phyloP scores from a whole-genome alignment of 2,113 vertebrate genomes.

The Holacanthus passer region DNA sequence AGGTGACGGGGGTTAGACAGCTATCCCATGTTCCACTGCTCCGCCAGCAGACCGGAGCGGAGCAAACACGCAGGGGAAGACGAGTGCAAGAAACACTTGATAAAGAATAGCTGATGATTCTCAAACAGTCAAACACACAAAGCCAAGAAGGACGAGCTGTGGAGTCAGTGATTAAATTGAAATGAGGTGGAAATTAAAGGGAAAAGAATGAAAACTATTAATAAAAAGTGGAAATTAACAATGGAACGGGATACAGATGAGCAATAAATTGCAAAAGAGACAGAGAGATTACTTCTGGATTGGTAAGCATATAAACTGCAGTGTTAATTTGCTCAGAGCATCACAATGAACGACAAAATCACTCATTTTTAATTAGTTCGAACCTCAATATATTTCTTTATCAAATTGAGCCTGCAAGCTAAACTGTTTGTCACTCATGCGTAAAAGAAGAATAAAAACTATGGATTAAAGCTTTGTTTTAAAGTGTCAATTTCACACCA shows the following conservation, averaged over 20 bases:
- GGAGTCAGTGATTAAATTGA: conserved; percentile 10
- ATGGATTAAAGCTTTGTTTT: conserved; percentile 8
- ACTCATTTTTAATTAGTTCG: conserved; percentile 25
- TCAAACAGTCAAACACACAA: conserved; percentile 2
- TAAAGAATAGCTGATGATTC: conserved; percentile 6
- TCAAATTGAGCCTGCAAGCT: background rate
- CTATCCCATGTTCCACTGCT: conserved; percentile 65
- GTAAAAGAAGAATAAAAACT: background rate
- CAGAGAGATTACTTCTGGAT: conserved; percentile 4
- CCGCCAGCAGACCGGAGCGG: conserved; percentile 19
- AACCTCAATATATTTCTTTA: conserved; percentile 16
- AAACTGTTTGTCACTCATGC: conserved; percentile 5
- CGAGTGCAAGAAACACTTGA: conserved; percentile 11
- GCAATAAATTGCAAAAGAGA: conserved; percentile 3
- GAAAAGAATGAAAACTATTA: conserved; percentile 1
- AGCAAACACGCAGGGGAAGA: conserved; percentile 26
- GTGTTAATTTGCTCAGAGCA: conserved; percentile 2
- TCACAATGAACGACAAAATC: background rate
- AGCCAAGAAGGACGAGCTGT: background rate
- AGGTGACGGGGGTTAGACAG: conserved; percentile 75
- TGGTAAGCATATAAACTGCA: background rate
- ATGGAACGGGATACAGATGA: background rate
- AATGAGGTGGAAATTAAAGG: conserved; percentile 11
- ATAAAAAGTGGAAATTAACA: background rate
- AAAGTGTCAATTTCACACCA: background rate